Evolutionary conservation across 2,888 invertebrate species (phyloP), one percentile per base, ranked within the genome.

Genomic region (Patella ulyssiponensis): DNA sequence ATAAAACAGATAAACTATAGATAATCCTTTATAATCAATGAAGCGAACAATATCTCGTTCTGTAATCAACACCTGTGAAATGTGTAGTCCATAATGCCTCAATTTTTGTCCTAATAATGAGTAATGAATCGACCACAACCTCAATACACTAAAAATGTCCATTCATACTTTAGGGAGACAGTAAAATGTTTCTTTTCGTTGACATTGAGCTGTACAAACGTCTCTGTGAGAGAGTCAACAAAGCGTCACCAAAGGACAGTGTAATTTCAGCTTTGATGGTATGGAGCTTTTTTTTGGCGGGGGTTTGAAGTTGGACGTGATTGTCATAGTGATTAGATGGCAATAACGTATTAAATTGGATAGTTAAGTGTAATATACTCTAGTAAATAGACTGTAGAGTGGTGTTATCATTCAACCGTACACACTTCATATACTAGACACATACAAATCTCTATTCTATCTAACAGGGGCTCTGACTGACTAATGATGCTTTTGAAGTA

Each of bases 301-400:
- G 20, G 64, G 64, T 64, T 64, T 64, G 20, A n/a, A 64, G 9
- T 11, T 64, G 64, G 64, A 64, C 64, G n/a, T 64, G 64, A 64
- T 64, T 15, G 17, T 64, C n/a, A 11, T 64, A 17, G 64, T 64
- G n/a, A 64, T 15, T 12, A 64, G 64, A 20, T 64, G 5, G 64
- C 64, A 64, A 15, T 17, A n/a, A 64, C 9, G 64, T 64, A 15
- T 64, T 64, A 64, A 12, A 64, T 20, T 17, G n/a, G 64, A 17
- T 15, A n/a, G 64, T 15, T 20, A 64, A 64, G 64, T 64, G 23
- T 23, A 23, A 64, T 64, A 64, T 64, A 64, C 64, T 23, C 64
- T 23, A 23, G 20, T 64, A 64, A 20, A 64, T 11, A 64, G 64
- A 64, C 20, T 64, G 23, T 23, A 23, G 23, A 64, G 64, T 20